Base-by-base conservation (phyloP, 2,797 vertebrate genomes). In the Emydoidea blandingii region DNA sequence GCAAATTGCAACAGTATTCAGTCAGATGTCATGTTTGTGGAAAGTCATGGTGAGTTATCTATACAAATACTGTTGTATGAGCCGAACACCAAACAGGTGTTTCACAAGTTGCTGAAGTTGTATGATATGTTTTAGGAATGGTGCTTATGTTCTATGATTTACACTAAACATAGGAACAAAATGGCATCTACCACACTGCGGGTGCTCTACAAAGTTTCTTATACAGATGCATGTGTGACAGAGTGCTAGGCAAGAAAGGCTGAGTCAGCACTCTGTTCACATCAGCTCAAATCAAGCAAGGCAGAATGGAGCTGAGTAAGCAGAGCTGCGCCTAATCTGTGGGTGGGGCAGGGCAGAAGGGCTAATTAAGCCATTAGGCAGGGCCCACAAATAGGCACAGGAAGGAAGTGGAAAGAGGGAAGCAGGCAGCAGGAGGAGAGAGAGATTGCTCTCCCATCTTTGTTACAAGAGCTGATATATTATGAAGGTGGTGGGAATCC, bases 91-190 rank as follows among this genome's bases (percentile, higher is more conserved):
- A 93, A 93, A 84, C 74, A 97, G 85, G 78, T 89, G 78, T 86
- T 97, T 97, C 74, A 82, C 56, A 85, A 15, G 9, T 74, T 94
- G 93, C 83, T 93, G 88, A 89, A 97, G 50, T 27, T 16, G 52
- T 37, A 79, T 1, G 1, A 81, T 62, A 81, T 21, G 18, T 74
- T 83, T 94, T 81, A 50, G 23, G 57, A 81, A 52, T 14, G 4
- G 81, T 96, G 93, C 12, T 85, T 85, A 15, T 87, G 21, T 87
- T 52, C n/a, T 88, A 21, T 57, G 4, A 49, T 83, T 88, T 80
- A 94, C 8, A 87, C 44, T 68, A 72, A 93, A 31, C 53, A 88
- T 37, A 23, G 93, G 85, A 93, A 82, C 34, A 86, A 80, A 93
- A 49, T 41, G 83, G 12, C 12, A 49, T 2, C 15, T 68, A 57